Conservation (phyloP, 2,797 vertebrate species). For the Nannoperca australis region DNA sequence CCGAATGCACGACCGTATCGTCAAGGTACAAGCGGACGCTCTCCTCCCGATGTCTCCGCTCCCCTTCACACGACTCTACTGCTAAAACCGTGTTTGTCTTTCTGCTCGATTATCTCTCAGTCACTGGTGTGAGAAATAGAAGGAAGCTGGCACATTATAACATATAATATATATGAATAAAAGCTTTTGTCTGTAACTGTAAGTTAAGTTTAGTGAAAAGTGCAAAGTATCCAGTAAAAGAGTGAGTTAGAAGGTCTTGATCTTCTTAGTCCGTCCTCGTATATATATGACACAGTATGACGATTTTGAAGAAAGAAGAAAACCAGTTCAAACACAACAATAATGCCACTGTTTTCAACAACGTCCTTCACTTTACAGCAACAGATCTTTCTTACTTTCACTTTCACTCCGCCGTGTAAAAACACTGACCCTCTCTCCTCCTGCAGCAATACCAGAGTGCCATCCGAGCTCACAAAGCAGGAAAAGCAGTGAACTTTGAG, state of each 20-base stretch:
- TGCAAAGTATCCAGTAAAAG: not conserved
- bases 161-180: not conserved
- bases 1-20: conserved; percentile 96
- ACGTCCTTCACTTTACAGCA: not conserved
- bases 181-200: not conserved
- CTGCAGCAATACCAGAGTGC: conserved; percentile 96
- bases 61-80: not conserved
- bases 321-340: not conserved
- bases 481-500: conserved; percentile 90
- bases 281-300: not conserved
- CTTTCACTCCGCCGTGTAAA: not conserved
- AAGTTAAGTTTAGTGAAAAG: not conserved
- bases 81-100: not conserved
- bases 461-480: conserved; percentile 91
- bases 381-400: not conserved
- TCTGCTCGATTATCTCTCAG: not conserved
- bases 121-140: not conserved
- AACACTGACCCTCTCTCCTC: conserved; percentile 17
- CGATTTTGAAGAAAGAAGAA: too few species aligned
- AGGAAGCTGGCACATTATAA: not conserved
- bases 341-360: not conserved
- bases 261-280: not conserved
- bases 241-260: not conserved
- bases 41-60: not conserved
- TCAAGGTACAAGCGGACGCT: conserved; percentile 85